Evolutionary conservation across 2,113 vertebrate species (phyloP), one percentile per base, ranked within the genome.

Genomic region (Rhea americana): DNA sequence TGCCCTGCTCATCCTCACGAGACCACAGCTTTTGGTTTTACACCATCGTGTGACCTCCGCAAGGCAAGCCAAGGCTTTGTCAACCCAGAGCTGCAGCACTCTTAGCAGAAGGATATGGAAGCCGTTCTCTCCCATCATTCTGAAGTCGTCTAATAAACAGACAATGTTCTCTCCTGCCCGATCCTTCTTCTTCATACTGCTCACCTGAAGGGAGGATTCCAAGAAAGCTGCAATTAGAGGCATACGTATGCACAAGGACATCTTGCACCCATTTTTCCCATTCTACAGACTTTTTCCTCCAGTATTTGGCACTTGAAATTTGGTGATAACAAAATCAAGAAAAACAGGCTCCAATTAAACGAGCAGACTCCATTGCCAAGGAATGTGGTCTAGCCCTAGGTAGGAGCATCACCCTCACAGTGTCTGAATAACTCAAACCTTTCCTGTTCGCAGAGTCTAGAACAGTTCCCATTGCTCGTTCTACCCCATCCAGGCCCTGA

Each of bases 71-170:
- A 53, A 28, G 73, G 25, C 32, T 77, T 35, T 74, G 73, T 68
- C 77, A 76, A 35, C 55, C 55, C 53, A 30, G 45, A 81, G n/a
- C 26, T 32, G n/a, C 66, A 53, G 25, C 26, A 32, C 8, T 22
- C 25, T 65, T 32, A 62, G 41, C 37, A 72, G 77, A 98, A 98
- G 97, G 98, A 99, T 99, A 99, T 97, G 98, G 84, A 99, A 96
- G 19, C 98, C 98, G 1, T 98, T 98, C 85, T 97, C 96, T 81
- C 98, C 98, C 7, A 97, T 98, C 93, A 98, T 95, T 94, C 98
- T 98, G 93, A 99, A 99, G 91, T 99, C 98, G 2, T 99, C 98
- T 47, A 98, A 93, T 89, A 98, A 96, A 88, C 90, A 96, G 74
- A 98, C 82, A 0, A 99, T 96, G 83, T 96, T 97, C 67, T 95